These are phyloP conservation scores for Hoplodrina ambigua DNA, from an alignment of 2,888 invertebrate genomes.

Conservation along the genomic window DNA sequence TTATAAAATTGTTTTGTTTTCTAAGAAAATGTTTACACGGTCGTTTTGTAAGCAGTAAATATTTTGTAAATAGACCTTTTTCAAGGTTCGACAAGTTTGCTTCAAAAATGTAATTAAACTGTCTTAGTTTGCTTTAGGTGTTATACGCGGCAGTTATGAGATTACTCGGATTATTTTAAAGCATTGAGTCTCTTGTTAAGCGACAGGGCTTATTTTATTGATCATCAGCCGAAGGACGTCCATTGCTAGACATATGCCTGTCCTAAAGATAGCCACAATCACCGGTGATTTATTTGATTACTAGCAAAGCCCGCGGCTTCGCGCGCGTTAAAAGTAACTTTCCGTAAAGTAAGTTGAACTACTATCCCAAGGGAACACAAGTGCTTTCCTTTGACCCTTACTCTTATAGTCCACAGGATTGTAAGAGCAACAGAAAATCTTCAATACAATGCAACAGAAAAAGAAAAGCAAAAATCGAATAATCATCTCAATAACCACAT, in stretches of 20 bases:
- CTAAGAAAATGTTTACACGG: constrained; percentile 53
- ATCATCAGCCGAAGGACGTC: no score
- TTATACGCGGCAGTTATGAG: neutral
- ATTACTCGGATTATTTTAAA: constrained; percentile 14
- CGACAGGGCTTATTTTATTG: neutral
- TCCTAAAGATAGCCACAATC: no score
- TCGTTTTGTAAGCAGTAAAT: constrained; percentile 44
- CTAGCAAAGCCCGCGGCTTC: no score
- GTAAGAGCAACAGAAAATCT: neutral
- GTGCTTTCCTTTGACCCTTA: no score
- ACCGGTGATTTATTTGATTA: no score
- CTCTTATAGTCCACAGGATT: no score
- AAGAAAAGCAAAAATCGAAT: neutral
- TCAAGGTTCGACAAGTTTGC: constrained; percentile 29
- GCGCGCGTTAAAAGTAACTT: no score
- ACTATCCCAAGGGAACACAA: no score
- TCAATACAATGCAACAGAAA: neutral
- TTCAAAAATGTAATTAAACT: constrained; percentile 35
- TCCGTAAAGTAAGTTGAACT: no score
- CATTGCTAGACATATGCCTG: no score
- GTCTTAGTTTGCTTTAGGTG: constrained; percentile 18
- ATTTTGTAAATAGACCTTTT: constrained; percentile 33
- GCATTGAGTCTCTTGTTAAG: constrained; percentile 3
- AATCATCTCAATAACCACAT: constrained; percentile 17
- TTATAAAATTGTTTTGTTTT: constrained; percentile 52